Evolutionary conservation across 2,113 vertebrate species (phyloP), one percentile per base, ranked within the genome.

Genomic region (Centropus bengalensis): DNA sequence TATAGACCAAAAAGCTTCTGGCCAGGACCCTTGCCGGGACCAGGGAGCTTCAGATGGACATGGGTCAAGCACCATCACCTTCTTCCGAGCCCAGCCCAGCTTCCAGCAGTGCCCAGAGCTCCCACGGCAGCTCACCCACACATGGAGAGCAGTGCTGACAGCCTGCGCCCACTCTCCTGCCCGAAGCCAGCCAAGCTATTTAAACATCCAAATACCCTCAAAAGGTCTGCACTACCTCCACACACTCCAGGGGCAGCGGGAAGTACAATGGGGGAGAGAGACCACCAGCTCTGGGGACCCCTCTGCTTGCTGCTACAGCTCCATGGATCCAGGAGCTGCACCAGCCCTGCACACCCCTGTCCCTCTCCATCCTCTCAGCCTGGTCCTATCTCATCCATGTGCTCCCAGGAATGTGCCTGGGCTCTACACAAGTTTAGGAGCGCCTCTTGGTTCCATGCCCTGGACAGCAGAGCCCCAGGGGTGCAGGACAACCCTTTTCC

Each of bases 341-440:
- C 9, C 49, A 27, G 5, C 32, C 32, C 60, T 2, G 8, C 4
- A 4, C 23, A 16, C n/a, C 36, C 56, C 47, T 22, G 74, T 38
- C 36, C 51, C 30, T 54, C 44, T 54, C 70, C 68, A n/a, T 26
- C 62, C n/a, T 47, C 14, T 78, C 9, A 2, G 3, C 40, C 62
- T 1, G 1, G 3, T 75, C 55, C 32, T 51, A 11, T 21, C 66
- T 71, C 12, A 0, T 45, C 67, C 59, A n/a, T 2, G 0, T 4
- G 0, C 22, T 60, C 79, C 58, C 47, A 5, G 30, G 54, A 27
- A 73, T 66, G 12, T 33, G 10, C 36, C 9, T 38, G 81, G 62
- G 38, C 44, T 66, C 44, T 26, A 7, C n/a, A 10, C 18, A 32
- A 92, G 74, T 80, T 75, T 64, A 24, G 62, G 74, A 69, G 23